Base-by-base conservation (phyloP, 2,888 invertebrate species). In the Andrena dorsata region DNA sequence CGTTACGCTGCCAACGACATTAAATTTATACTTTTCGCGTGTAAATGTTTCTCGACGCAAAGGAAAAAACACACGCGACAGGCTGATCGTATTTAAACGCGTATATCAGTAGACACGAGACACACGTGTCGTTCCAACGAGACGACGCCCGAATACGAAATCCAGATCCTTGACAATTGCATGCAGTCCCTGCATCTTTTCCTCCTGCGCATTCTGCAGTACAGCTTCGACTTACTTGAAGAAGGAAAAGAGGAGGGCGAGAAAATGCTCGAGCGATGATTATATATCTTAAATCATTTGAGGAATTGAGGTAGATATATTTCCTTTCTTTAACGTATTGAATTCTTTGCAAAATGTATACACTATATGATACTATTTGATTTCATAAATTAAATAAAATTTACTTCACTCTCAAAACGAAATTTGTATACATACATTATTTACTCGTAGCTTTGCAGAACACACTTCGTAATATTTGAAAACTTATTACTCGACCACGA, bases 91-190 rank as follows among this genome's bases (percentile, higher is more conserved):
- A 83, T 79, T 83, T 85, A 81, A 79, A 82, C 53, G 53, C 65
- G 69, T 82, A 68, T 72, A 73, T 61, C 61, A 60, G 58, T 51
- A 61, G 76, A 66, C 65, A 65, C 61, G 47, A 41, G 66, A 73
- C 81, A 79, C 80, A 74, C 77, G 80, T 78, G 80, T 74, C 81
- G 76, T 81, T 87, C 70, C 74, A 72, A 60, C 76, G 66, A 71
- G 70, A 86, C 87, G 87, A 78, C 64, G 23, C 66, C 70, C 76
- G 87, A 87, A 87, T 87, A 84, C 87, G 83, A 87, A 87, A 87
- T 84, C 69, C 70, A 66, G 65, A 69, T 64, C 69, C 63, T 60
- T 76, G 77, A 85, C 83, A 79, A 80, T 79, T 82, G 76, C 76
- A 58, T 66, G 47, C 74, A 77, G 76, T 66, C 80, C 68, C 64